phyloP scores from a whole-genome alignment of 2,797 vertebrate species.

The Echiichthys vipera region DNA sequence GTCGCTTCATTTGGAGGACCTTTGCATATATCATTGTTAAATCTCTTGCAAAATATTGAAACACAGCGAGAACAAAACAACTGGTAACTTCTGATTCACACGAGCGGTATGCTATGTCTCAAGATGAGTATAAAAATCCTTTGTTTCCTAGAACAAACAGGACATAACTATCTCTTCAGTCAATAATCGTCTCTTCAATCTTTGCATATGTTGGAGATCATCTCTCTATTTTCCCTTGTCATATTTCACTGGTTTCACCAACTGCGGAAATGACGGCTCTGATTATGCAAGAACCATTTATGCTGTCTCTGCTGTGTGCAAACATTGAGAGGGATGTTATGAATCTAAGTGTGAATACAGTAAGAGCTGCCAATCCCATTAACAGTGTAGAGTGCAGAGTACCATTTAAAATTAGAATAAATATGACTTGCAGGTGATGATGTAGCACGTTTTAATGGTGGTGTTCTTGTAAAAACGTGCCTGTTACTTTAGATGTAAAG shows the following conservation, averaged over 20 bases:
- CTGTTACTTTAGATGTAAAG: slow-evolving; percentile 42
- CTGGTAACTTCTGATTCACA: not conserved
- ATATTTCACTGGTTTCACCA: not conserved
- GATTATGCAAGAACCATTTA: not conserved
- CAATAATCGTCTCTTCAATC: not conserved
- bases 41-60: not conserved
- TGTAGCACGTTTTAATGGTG: slow-evolving; percentile 29
- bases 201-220: too few species aligned
- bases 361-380: not conserved
- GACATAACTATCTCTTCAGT: not conserved
- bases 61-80: too few species aligned
- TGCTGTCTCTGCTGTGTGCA: not conserved
- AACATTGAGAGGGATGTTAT: not conserved
- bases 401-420: slow-evolving; percentile 12
- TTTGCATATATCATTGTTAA: not conserved
- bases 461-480: not conserved
- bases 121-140: not conserved
- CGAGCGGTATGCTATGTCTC: not conserved
- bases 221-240: not conserved
- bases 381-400: slow-evolving; percentile 11
- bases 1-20: not conserved
- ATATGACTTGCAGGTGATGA: slow-evolving; percentile 17
- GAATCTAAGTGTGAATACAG: not conserved
- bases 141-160: not conserved
- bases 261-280: not conserved